A percentile compares a stretch with the other conserved stretches of the same genome.
phyloP scores from a whole-genome alignment of 2,888 invertebrate species.

The Eupeodes luniger region DNA sequence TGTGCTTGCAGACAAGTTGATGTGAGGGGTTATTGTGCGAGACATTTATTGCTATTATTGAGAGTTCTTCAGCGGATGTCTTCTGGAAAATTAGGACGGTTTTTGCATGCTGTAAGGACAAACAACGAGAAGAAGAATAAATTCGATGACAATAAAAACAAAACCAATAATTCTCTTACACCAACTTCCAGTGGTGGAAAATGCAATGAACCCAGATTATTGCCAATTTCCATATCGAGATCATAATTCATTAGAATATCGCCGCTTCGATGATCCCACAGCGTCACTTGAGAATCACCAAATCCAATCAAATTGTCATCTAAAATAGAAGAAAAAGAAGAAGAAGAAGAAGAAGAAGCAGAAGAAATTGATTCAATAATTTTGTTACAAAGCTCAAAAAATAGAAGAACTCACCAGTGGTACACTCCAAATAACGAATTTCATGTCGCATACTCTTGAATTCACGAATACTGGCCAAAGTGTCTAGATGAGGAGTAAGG shows the following conservation, averaged over 20 bases:
- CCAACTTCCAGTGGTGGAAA: constrained; percentile 81
- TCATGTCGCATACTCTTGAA: constrained; percentile 82
- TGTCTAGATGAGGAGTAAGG: constrained; percentile 82
- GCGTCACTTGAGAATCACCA: constrained; percentile 81
- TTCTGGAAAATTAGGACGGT: constrained; percentile 61
- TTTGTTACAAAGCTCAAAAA: too few species aligned
- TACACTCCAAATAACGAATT: constrained; percentile 81
- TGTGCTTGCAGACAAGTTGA: constrained; percentile 80
- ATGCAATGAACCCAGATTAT: constrained; percentile 81
- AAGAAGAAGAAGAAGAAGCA: too few species aligned
- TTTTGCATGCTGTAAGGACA: constrained; percentile 50
- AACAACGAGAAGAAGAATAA: neutral
- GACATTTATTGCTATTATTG: constrained; percentile 81
- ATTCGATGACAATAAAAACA: too few species aligned
- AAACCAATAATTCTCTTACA: constrained; percentile 70
- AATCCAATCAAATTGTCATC: constrained; percentile 83
- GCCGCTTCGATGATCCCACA: constrained; percentile 84
- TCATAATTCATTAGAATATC: constrained; percentile 83
- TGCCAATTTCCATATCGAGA: constrained; percentile 80
- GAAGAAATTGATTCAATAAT: too few species aligned
- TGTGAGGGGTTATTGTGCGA: constrained; percentile 81
- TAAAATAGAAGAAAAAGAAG: constrained; percentile 10
- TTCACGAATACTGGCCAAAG: constrained; percentile 83
- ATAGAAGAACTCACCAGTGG: constrained; percentile 77
- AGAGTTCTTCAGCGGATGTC: constrained; percentile 78